Conservation (phyloP, 1,140 invertebrate genomes). For the Asobara japonica region DNA sequence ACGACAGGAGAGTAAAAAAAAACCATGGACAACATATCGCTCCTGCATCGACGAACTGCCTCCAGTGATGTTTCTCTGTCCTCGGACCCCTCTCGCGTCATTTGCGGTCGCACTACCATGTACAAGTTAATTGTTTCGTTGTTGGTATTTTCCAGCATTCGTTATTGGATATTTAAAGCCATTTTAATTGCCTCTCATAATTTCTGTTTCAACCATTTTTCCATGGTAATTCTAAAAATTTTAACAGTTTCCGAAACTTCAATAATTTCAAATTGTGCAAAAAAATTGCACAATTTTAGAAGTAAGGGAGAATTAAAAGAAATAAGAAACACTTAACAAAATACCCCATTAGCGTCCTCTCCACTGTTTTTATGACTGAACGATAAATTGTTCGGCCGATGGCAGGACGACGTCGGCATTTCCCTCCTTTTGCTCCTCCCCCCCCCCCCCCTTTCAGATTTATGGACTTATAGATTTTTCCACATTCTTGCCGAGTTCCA, state of each 20-base stretch:
- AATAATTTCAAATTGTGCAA: too few relatives aligned
- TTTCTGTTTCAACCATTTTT: background rate
- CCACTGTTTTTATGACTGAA: conserved; percentile 46
- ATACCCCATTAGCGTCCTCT: background rate
- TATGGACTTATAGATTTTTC: conserved; percentile 60
- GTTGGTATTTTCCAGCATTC: background rate
- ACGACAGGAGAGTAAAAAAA: background rate
- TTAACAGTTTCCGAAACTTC: background rate
- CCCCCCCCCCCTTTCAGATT: conserved; percentile 45
- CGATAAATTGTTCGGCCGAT: conserved; percentile 49
- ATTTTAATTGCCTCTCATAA: background rate
- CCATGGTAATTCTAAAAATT: too few relatives aligned
- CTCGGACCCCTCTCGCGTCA: background rate
- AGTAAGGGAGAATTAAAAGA: too few relatives aligned
- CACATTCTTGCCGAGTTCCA: conserved; percentile 32
- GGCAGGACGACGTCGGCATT: conserved; percentile 35
- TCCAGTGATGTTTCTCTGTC: background rate
- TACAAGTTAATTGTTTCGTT: conserved; percentile 23
- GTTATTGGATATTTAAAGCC: background rate
- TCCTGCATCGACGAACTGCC: conserved; percentile 4
- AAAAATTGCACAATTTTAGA: too few relatives aligned
- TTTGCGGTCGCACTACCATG: background rate
- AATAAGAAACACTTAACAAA: background rate
- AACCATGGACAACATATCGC: background rate
- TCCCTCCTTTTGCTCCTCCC: conserved; percentile 29